Evolutionary conservation across 2,888 invertebrate species (phyloP), one percentile per base, ranked within the genome.

Genomic region (Drosophila gaucha): DNA sequence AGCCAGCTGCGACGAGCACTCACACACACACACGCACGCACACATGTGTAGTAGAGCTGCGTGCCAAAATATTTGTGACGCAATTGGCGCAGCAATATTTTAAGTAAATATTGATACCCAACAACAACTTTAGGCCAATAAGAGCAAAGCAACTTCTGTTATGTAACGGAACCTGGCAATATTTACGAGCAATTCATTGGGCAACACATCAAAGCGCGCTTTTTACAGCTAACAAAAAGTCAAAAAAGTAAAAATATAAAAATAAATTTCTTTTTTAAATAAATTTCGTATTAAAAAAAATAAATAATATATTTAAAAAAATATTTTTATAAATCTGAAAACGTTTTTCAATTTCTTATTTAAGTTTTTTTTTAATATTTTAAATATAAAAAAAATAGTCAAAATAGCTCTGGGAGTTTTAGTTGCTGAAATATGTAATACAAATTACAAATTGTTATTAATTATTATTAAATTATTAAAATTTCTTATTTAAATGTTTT

Each of bases 31-130:
- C 14, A 18, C 31, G 26, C 28, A 31, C 10, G 38, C 18, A 26
- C 18, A 16, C n/a, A 33, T 10, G 26, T 35, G 26, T 18, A 35
- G 39, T 22, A 26, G 30, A 24, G 24, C 10, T 55, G 59, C 31
- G 30, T 38, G 49, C n/a, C 41, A 47, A 67, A 47, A 60, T 33
- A 41, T 63, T 59, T 67, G 69, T 65, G 68, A 57, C 77, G 71
- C 79, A 75, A 68, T 77, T 67, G 64, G 59, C 66, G 74, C 69
- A 65, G 64, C 66, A 73, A 78, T 78, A 60, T 80, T 83, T 80
- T 58, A 72, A 74, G 77, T 64, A 63, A 70, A 79, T 80, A 80
- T 79, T 80, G 74, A 80, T 78, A 64, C 67, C 47, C 72, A 55
- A 3, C 2, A 30, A 10, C 16, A 36, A 16, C 14, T 14, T 10